phyloP scores from a whole-genome alignment of 2,888 invertebrate species.

The Toxonevra muliebris region DNA sequence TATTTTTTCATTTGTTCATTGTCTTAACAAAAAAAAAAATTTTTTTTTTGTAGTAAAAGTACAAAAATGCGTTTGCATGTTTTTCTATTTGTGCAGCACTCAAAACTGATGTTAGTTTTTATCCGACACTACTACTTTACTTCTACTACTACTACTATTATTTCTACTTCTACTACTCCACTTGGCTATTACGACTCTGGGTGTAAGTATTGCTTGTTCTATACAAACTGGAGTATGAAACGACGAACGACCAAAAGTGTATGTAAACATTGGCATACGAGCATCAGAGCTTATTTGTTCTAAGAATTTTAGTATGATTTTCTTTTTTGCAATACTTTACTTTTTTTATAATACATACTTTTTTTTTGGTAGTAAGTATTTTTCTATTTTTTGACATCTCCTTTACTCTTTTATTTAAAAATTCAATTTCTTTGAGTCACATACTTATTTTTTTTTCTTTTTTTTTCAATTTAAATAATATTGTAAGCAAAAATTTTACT shows the following conservation, averaged over 20 bases:
- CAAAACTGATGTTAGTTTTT: slow-evolving; percentile 30
- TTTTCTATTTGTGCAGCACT: slow-evolving; percentile 37
- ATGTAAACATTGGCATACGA: slow-evolving; percentile 15
- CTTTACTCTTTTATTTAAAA: too few relatives aligned
- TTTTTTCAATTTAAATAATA: too few relatives aligned
- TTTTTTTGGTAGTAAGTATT: too few relatives aligned
- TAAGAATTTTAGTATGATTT: background rate
- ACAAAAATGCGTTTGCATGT: slow-evolving; percentile 26
- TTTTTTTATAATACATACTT: too few relatives aligned
- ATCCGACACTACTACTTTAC: background rate
- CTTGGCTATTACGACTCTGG: background rate
- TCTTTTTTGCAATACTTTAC: too few relatives aligned
- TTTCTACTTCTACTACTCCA: background rate
- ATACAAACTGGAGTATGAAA: background rate
- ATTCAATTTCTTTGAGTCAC: too few relatives aligned
- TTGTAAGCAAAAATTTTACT: too few relatives aligned
- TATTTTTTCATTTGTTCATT: background rate
- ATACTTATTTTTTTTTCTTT: too few relatives aligned
- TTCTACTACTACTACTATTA: background rate
- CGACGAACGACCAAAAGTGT: slow-evolving; percentile 8
- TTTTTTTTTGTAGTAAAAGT: background rate
- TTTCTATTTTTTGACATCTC: too few relatives aligned
- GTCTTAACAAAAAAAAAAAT: background rate
- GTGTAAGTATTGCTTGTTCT: background rate
- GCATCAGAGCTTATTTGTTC: background rate